Evolutionary conservation across 2,113 vertebrate species (phyloP), one percentile per base, ranked within the genome.

Genomic region (Pelobates fuscus): DNA sequence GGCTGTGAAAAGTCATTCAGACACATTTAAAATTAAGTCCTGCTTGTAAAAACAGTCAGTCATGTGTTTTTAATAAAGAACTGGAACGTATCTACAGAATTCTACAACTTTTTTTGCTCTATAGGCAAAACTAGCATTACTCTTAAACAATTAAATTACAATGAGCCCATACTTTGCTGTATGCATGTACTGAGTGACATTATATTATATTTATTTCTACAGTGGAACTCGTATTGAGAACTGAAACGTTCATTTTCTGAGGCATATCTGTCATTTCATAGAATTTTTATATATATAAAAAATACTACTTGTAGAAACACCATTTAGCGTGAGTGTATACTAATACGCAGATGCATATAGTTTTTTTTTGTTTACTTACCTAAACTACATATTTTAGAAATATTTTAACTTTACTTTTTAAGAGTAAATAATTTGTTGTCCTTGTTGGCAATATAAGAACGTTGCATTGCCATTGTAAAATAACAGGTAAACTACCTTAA

Each of bases 51-150:
- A 79, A 63, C 46, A 80, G 77, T 18, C 32, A 64, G 46, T 2
- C 27, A 71, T n/a, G 75, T 68, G 78, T 80, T 70, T 85, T 82
- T 52, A 83, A 86, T 85, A 79, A 24, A 69, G 60, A 30, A 70
- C 49, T 78, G 66, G 74, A 84, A 78, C 21, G 46, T 54, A 37
- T 71, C 78, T 78, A 67, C 79, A 75, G 81, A 81, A 71, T 25
- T 32, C 78, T 72, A 77, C 37, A 78, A 70, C 41, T 72, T 54
- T 66, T 79, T 66, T 62, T 79, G 29, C 20, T 49, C 27, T 66
- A 49, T 79, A 70, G 79, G 60, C 70, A 80, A 78, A 71, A 46
- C 29, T 12, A 78, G 71, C 78, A 62, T 37, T 70, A n/a, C 23
- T 73, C 25, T 44, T 58, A 43, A 58, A 54, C 41, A 60, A 37